A percentile compares a stretch with the other conserved stretches of the same genome.
Evolutionary conservation across 2,113 vertebrate genomes (phyloP).

Genomic region (Toxotes chatareus): DNA sequence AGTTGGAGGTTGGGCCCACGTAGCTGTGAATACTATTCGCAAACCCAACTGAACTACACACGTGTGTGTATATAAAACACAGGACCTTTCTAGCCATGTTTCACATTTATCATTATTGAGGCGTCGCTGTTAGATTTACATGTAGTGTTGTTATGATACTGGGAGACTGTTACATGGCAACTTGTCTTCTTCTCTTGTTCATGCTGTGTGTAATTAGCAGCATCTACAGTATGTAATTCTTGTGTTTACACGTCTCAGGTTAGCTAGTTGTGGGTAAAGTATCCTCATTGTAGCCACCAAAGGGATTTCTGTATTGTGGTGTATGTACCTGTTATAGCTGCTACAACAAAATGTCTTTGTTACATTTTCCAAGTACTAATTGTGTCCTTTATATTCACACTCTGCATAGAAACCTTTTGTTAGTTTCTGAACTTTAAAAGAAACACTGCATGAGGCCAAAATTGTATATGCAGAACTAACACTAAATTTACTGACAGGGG

Average conservation of each 20-base stretch:
- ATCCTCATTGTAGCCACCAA: slow-evolving; percentile 59
- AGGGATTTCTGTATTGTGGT: slow-evolving; percentile 47
- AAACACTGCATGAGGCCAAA: slow-evolving; percentile 36
- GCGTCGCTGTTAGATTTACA: slow-evolving; percentile 52
- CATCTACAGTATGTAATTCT: slow-evolving; percentile 23
- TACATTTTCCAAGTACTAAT: slow-evolving; percentile 55
- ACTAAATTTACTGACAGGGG: slow-evolving; percentile 40
- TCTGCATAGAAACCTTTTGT: background rate
- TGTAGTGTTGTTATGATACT: slow-evolving; percentile 36
- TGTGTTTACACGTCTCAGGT: slow-evolving; percentile 64
- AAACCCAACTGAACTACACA: slow-evolving; percentile 68
- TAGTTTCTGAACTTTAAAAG: slow-evolving; percentile 23
- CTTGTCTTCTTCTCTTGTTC: slow-evolving; percentile 40
- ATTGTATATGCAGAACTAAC: slow-evolving; percentile 51
- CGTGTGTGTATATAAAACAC: slow-evolving; percentile 29
- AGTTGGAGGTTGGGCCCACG: slow-evolving; percentile 70
- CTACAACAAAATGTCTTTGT: slow-evolving; percentile 68
- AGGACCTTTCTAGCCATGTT: slow-evolving; percentile 49
- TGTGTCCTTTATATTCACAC: slow-evolving; percentile 37
- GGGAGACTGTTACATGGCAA: slow-evolving; percentile 29
- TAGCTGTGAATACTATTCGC: slow-evolving; percentile 66
- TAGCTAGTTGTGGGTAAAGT: slow-evolving; percentile 47
- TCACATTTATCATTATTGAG: slow-evolving; percentile 29
- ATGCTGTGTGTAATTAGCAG: slow-evolving; percentile 20
- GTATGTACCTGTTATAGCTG: slow-evolving; percentile 58